A percentile compares a stretch with the other conserved stretches of the same genome.
These are phyloP conservation scores for Penaeus japonicus DNA, from an alignment of 1,140 invertebrate species.

Conservation along the genomic window DNA sequence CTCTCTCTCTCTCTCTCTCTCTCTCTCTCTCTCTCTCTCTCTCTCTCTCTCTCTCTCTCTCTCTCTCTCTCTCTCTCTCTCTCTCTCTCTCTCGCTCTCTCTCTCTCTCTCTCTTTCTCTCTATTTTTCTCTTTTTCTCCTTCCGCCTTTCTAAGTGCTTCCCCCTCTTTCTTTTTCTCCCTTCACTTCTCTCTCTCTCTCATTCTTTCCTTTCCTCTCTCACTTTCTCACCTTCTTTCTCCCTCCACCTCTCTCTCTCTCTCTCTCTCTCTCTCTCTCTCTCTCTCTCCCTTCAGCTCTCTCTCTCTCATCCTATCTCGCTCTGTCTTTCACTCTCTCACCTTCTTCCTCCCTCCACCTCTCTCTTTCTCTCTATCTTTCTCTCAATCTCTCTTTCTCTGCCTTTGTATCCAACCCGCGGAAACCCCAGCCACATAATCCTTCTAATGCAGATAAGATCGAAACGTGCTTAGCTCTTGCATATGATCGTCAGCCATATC, in stretches of 20 bases:
- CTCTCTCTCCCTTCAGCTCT: neutral
- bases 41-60: too few species aligned
- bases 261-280: neutral
- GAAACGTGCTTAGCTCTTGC: too few species aligned
- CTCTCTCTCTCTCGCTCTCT: neutral
- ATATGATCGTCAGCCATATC: too few species aligned
- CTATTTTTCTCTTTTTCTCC: neutral
- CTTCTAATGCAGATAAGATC: too few species aligned
- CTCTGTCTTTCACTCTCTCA: neutral
- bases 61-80: neutral
- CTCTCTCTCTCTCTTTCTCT: neutral
- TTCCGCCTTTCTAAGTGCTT: neutral
- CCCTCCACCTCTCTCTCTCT: neutral
- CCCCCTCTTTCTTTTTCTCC: neutral
- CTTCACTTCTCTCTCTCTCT: neutral
- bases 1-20: too few species aligned
- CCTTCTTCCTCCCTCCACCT: neutral
- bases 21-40: too few species aligned
- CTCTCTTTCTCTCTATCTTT: neutral
- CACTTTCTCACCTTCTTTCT: neutral
- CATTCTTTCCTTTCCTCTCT: neutral
- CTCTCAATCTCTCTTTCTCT: too few species aligned
- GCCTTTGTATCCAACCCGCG: too few species aligned
- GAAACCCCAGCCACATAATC: too few species aligned
- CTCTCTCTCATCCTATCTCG: neutral